A percentile compares a stretch with the other conserved stretches of the same genome.
These are phyloP conservation scores for Trypoxylus dichotomus DNA, from an alignment of 1,140 invertebrate genomes.

Conservation along the genomic window DNA sequence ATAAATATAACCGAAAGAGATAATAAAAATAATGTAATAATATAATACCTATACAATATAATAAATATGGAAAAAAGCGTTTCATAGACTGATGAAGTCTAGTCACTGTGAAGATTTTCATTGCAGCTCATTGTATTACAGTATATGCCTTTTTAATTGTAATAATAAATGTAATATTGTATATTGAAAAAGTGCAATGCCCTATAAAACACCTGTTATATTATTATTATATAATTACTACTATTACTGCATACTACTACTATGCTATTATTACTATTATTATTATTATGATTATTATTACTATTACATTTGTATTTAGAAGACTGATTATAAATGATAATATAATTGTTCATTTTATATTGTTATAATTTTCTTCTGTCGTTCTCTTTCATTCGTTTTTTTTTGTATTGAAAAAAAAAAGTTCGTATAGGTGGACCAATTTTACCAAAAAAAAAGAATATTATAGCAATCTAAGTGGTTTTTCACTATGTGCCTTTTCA, in stretches of 20 bases:
- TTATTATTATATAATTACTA: constrained; percentile 21
- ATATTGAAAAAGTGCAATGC: constrained; percentile 42
- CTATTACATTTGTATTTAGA: neutral
- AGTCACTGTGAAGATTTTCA: constrained; percentile 36
- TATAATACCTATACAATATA: neutral
- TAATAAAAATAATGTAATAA: neutral
- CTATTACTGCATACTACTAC: neutral
- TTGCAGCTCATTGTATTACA: constrained; percentile 42
- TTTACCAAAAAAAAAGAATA: neutral
- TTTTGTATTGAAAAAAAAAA: neutral
- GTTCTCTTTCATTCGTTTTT: neutral
- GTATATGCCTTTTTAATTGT: neutral
- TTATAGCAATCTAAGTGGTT: neutral
- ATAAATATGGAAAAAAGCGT: neutral
- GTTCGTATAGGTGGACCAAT: neutral
- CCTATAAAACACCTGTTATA: constrained; percentile 33
- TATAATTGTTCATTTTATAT: neutral
- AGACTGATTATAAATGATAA: neutral
- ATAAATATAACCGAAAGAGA: neutral
- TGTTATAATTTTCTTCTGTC: neutral
- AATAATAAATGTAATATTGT: neutral
- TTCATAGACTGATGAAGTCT: constrained; percentile 41
- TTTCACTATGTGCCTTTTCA: constrained; percentile 17
- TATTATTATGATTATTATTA: neutral
- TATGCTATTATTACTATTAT: neutral